Evolutionary conservation across 2,888 invertebrate genomes (phyloP), one percentile per base, ranked within the genome.

Genomic region (Vesta saturnalis): DNA sequence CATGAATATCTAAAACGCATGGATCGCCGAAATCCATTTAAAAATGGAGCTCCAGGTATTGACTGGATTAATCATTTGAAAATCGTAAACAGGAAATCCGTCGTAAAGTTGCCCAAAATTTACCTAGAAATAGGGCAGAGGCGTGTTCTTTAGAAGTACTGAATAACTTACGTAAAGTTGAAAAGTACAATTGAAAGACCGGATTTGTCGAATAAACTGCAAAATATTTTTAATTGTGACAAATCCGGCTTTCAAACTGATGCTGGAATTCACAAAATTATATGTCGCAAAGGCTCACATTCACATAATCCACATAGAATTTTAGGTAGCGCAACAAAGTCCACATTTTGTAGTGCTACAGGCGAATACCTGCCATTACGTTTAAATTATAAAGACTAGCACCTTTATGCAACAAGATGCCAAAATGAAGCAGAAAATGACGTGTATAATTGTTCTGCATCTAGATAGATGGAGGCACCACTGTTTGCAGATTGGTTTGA

Each of bases 331-430:
- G n/a, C n/a, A n/a, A n/a, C n/a, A n/a, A n/a, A n/a, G n/a, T n/a
- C n/a, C n/a, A n/a, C n/a, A n/a, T n/a, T n/a, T n/a, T n/a, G n/a
- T n/a, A n/a, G n/a, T n/a, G n/a, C n/a, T n/a, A n/a, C n/a, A n/a
- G 69, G 71, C 2, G 69, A 62, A 14, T 71, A 56, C 12, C 52
- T 70, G 22, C 69, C 70, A 1, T 46, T 70, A 64, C 70, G 61
- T 60, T 58, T 72, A 0, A 70, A 72, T 43, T 74, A 71, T 18
- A 71, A 74, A n/a, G n/a, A n/a, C n/a, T n/a, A n/a, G n/a, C n/a
- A n/a, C n/a, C n/a, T n/a, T n/a, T n/a, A n/a, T n/a, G 60, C 67
- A 39, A 62, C 16, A 6, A 49, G 60, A 49, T 60, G 60, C n/a
- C 14, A 15, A 15, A 30, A 35, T 49, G 68, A 54, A 18, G 64